Base-by-base conservation (phyloP, 1,140 invertebrate genomes). In the Drosophila dunni region DNA sequence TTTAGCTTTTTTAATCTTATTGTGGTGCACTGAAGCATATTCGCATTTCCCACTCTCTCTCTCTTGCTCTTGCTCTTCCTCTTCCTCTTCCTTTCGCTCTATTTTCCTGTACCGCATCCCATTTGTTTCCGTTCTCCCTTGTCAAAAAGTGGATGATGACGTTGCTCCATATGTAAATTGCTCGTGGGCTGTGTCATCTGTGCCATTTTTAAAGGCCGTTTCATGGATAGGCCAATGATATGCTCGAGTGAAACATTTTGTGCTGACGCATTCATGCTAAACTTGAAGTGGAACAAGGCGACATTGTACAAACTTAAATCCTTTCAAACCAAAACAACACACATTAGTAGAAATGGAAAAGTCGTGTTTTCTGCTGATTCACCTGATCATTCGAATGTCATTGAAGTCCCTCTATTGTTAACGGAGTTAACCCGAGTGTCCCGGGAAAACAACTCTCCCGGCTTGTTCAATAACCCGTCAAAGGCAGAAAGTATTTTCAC, bases 261-360 rank as follows among this genome's bases (percentile, higher is more conserved):
- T 81, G 82, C 82, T 86, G 70, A 85, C 79, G 60, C 75, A 86
- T 75, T 68, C 74, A 86, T 78, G 66, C 70, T 75, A 79, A 86
- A 38, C 36, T 38, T 38, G 36, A 3, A 15, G 9, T 7, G 10
- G 9, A 4, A 51, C 50, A 13, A 53, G 29, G 13, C 29, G 29
- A 34, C 50, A 34, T 34, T 64, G 40, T 29, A 46, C 20, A 53
- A 20, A 60, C 9, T 42, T 63, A 60, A 38, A 53, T 65, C 53
- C 79, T 54, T 69, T 74, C 36, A 33, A 36, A 36, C 13, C 53
- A 56, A 56, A 40, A 20, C 34, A 40, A 40, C 17, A 56, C 34
- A 20, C 57, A 82, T 75, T 79, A 71, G 67, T 15, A 51, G 68
- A 13, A 85, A 82, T 88, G 71, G 64, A 70, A 82, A 75, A 75